A percentile compares a stretch with the other conserved stretches of the same genome.
Evolutionary conservation across 2,797 vertebrate species (phyloP).

Genomic region (Falco rusticolus): DNA sequence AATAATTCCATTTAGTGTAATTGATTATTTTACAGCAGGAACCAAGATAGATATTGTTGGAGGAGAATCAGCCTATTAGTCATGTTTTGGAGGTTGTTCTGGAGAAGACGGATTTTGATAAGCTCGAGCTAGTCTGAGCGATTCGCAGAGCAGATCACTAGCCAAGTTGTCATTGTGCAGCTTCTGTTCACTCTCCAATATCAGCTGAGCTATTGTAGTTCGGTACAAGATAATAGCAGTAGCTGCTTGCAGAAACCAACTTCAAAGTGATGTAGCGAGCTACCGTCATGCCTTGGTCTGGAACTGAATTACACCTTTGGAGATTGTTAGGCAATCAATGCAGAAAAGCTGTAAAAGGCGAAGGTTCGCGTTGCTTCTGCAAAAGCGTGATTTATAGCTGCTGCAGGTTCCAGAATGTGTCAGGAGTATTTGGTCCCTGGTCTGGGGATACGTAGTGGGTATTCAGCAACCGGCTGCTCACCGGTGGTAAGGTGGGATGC

Average conservation of each 20-base stretch:
- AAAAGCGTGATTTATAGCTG: not conserved
- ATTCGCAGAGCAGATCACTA: not conserved
- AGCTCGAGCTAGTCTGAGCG: not conserved
- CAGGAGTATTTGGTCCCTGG: not conserved
- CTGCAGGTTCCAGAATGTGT: not conserved
- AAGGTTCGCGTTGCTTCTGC: not conserved
- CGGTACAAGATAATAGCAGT: not conserved
- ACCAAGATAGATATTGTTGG: constrained; percentile 37
- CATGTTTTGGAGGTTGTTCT: constrained; percentile 31
- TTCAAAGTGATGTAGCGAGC: not conserved
- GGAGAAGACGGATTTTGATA: not conserved
- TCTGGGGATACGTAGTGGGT: not conserved
- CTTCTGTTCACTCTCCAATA: not conserved
- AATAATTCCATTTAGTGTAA: constrained; percentile 61
- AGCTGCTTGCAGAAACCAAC: not conserved
- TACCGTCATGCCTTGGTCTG: not conserved
- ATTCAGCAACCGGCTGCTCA: not conserved
- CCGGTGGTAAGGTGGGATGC: not conserved
- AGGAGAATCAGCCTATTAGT: constrained; percentile 46
- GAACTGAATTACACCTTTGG: not conserved
- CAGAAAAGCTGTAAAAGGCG: not conserved
- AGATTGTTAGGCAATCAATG: not conserved
- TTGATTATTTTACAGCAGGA: constrained; percentile 56
- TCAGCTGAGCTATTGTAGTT: not conserved
- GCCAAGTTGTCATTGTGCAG: not conserved